Evolutionary conservation across 2,888 invertebrate genomes (phyloP), one percentile per base, ranked within the genome.

Genomic region (Polydesmus complanatus): DNA sequence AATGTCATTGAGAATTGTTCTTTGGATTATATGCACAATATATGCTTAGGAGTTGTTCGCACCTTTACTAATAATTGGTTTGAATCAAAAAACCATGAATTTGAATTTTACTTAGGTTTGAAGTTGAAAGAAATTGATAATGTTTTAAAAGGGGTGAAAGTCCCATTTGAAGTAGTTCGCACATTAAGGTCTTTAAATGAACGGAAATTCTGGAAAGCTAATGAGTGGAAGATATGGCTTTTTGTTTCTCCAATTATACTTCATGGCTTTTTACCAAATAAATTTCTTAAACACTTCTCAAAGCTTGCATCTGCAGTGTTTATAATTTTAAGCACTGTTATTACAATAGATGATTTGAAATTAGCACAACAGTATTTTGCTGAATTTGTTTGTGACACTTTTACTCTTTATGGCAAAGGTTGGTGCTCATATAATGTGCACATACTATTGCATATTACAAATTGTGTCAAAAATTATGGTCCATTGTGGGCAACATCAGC

Each of bases 351-450:
- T n/a, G n/a, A n/a, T n/a, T n/a, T n/a, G n/a, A n/a, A n/a, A n/a
- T n/a, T n/a, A n/a, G n/a, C n/a, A n/a, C n/a, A n/a, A n/a, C n/a
- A n/a, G n/a, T n/a, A n/a, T n/a, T n/a, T n/a, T n/a, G n/a, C n/a
- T n/a, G n/a, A n/a, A n/a, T n/a, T n/a, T n/a, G n/a, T n/a, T 52
- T 52, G 19, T 52, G 5, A 52, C 5, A 52, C 52, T 25, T 18
- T 18, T 19, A 19, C 19, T 52, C n/a, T 52, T 2, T 52, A 52
- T 19, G 3, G 52, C 14, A 25, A 52, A 2, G 52, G 2, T 25
- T 52, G 52, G 52, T 52, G 52, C 52, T 19, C 52, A 52, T 52
- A 52, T 52, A 52, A 52, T 19, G 52, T 52, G 5, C 52, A 52
- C 25, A 52, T 52, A 52, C 52, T 52, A 8, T 23, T 52, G 52